phyloP scores from a whole-genome alignment of 2,113 vertebrate species.

The Ophthalmolycus amberensis region DNA sequence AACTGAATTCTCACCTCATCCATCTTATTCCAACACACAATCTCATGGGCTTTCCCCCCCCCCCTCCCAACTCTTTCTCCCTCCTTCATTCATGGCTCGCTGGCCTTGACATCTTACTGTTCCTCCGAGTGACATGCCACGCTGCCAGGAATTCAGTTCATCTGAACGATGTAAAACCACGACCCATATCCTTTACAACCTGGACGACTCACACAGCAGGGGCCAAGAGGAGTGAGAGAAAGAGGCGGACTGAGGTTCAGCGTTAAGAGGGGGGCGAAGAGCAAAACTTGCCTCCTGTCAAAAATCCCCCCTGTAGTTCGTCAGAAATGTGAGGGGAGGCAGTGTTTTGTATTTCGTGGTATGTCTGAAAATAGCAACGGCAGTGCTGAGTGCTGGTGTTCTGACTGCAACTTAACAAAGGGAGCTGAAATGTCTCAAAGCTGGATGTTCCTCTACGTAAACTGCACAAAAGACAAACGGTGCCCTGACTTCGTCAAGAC shows the following conservation, averaged over 20 bases:
- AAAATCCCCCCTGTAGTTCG: conserved; percentile 29
- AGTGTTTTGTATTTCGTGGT: conserved; percentile 18
- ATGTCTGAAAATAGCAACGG: conserved; percentile 21
- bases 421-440: background rate
- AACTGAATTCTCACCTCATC: conserved; percentile 72
- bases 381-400: conserved; percentile 20
- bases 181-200: conserved; percentile 70
- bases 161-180: conserved; percentile 68
- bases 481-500: background rate
- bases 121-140: conserved; percentile 56
- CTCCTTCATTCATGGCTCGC: conserved; percentile 41
- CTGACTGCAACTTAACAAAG: background rate
- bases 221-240: conserved; percentile 34
- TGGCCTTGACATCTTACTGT: conserved; percentile 64
- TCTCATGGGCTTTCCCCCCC: conserved; percentile 28
- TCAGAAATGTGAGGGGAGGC: conserved; percentile 33
- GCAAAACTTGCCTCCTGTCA: conserved; percentile 34
- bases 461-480: background rate
- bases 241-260: conserved; percentile 35
- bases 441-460: background rate
- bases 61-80: background rate
- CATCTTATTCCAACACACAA: conserved; percentile 61
- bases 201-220: conserved; percentile 34
- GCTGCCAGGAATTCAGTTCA: conserved; percentile 70
- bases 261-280: background rate